Evolutionary conservation across 2,888 invertebrate genomes (phyloP), one percentile per base, ranked within the genome.

Genomic region (Andrena hattorfiana): DNA sequence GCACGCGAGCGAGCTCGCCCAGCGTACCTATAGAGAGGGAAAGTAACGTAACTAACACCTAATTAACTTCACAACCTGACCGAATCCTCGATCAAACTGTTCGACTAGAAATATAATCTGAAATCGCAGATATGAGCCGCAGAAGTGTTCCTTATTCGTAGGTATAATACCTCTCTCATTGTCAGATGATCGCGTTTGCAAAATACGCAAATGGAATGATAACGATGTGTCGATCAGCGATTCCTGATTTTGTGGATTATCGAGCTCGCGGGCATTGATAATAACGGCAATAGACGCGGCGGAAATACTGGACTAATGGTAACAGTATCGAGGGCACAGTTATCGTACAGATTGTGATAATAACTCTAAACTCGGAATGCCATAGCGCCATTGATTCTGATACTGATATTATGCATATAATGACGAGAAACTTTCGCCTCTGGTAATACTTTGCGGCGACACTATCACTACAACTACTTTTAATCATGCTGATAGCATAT

Each of bases 261-360:
- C 69, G 54, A 63, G 63, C 62, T 59, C 49, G 30, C 51, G n/a
- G 54, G 7, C 23, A 23, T 42, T 16, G 49, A 75, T 75, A 68
- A 75, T 77, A 35, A 68, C 60, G 60, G 62, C 59, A 64, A 69
- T 35, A 68, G 54, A 56, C 28, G 54, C 28, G 62, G 35, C 20
- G 49, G 54, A 49, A 42, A 74, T 32, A 56, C 7, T 51, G 75
- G 56, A 30, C 49, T 59, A n/a, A 67, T 71, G 49, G 70, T 68
- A 68, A 82, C 62, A 74, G 73, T 78, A 74, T 59, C 51, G 30
- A 30, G 64, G 64, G 63, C 67, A 80, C 80, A 71, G 80, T 82
- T 82, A 75, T 74, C 10, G 70, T 56, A 67, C 56, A 26, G 62
- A 82, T 80, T 80, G 75, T 63, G 75, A 75, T 82, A 75, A 80